phyloP scores from a whole-genome alignment of 2,888 invertebrate genomes.

The Hydropsyche betteni region DNA sequence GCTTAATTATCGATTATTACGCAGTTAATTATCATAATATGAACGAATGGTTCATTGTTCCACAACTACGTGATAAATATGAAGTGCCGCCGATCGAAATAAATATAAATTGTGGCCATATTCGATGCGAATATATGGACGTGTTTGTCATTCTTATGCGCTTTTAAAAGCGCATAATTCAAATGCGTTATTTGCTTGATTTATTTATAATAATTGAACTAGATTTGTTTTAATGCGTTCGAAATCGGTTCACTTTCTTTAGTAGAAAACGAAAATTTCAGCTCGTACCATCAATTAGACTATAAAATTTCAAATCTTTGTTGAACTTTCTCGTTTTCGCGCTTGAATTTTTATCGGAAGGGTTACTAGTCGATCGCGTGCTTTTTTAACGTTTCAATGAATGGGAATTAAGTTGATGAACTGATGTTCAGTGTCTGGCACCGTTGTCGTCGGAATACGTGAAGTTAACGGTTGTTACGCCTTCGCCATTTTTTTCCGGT shows the following conservation, averaged over 20 bases:
- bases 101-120: too few species aligned
- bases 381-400: neutral
- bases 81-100: too few species aligned
- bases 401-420: too few species aligned
- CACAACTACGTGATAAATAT: too few species aligned
- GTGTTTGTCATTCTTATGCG: too few species aligned
- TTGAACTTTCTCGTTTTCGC: neutral
- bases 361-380: neutral
- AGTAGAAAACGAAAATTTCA: neutral
- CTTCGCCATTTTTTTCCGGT: neutral
- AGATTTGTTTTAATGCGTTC: neutral
- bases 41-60: too few species aligned
- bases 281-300: neutral
- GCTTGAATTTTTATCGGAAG: neutral
- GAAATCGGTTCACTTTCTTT: conserved; percentile 15
- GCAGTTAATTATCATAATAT: too few species aligned
- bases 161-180: too few species aligned
- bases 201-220: neutral
- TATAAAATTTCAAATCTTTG: neutral
- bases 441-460: neutral
- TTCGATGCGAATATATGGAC: too few species aligned
- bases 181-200: too few species aligned
- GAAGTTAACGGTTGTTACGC: neutral
- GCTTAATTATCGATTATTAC: too few species aligned
- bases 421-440: conserved; percentile 11